phyloP scores from a whole-genome alignment of 2,797 vertebrate species.

The Eulemur mongoz region DNA sequence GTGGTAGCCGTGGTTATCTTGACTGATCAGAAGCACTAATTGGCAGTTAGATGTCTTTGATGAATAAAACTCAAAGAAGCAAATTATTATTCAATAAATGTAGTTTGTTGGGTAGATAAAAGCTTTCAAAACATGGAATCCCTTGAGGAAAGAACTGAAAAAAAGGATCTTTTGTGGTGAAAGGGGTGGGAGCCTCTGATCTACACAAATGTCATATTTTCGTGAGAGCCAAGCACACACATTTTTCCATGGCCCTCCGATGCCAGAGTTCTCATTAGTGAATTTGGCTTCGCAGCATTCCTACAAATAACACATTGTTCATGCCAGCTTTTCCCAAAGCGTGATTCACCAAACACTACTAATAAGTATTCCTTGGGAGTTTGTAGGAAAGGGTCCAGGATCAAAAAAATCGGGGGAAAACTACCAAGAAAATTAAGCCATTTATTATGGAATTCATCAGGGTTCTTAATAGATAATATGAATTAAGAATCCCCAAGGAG shows the following conservation, averaged over 20 bases:
- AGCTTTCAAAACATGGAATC: conserved; percentile 64
- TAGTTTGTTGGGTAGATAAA: conserved; percentile 70
- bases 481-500: background rate
- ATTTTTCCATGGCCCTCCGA: conserved; percentile 40
- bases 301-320: background rate
- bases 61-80: conserved; percentile 67
- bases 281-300: conserved; percentile 20
- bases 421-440: background rate
- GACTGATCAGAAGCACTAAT: conserved; percentile 65
- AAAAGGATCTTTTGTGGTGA: conserved; percentile 45
- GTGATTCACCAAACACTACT: background rate
- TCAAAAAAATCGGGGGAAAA: background rate
- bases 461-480: background rate
- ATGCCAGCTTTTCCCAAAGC: background rate
- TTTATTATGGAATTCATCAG: background rate
- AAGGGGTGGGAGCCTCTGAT: conserved; percentile 21
- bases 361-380: background rate
- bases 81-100: conserved; percentile 78
- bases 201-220: conserved; percentile 39
- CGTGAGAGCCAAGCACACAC: conserved; percentile 39
- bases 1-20: conserved; percentile 45
- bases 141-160: conserved; percentile 62
- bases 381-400: background rate
- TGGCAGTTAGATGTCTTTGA: conserved; percentile 71
- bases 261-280: conserved; percentile 23